Conservation (phyloP, 2,113 vertebrate species). For the Protobothrops flavoviridis region DNA sequence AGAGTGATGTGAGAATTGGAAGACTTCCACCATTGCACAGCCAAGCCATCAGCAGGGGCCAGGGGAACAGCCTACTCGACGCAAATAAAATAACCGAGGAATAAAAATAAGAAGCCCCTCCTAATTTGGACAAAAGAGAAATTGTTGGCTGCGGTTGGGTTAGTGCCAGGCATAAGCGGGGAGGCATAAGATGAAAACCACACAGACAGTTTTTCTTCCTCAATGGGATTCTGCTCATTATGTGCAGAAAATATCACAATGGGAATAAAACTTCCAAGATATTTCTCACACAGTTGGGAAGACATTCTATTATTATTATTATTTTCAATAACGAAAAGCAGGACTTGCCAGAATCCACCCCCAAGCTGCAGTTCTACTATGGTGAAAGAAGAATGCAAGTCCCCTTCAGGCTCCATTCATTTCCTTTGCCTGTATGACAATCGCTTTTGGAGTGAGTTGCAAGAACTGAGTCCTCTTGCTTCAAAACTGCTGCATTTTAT, state of each 20-base stretch:
- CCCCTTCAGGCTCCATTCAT: not conserved
- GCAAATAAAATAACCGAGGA: not conserved
- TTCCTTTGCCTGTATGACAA: not conserved
- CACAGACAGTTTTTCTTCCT: not conserved
- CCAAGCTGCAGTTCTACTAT: not conserved
- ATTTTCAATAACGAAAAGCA: not conserved
- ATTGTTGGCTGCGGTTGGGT: not conserved
- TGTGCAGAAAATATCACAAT: not conserved
- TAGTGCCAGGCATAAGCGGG: not conserved
- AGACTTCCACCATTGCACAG: not conserved
- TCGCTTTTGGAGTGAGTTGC: not conserved
- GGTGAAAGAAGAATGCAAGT: not conserved
- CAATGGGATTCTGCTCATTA: not conserved
- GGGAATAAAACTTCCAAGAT: not conserved
- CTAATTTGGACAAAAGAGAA: not conserved
- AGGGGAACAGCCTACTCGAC: not conserved
- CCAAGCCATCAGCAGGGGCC: not conserved
- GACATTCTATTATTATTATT: not conserved
- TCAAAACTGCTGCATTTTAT: not conserved
- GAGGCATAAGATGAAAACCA: not conserved
- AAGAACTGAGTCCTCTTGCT: not conserved
- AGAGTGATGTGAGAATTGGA: not conserved
- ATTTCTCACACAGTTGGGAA: not conserved
- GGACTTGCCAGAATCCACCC: not conserved
- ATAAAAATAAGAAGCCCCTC: not conserved